A percentile compares a stretch with the other conserved stretches of the same genome.
phyloP scores from a whole-genome alignment of 1,140 invertebrate genomes.

The Macrobrachium rosenbergii region DNA sequence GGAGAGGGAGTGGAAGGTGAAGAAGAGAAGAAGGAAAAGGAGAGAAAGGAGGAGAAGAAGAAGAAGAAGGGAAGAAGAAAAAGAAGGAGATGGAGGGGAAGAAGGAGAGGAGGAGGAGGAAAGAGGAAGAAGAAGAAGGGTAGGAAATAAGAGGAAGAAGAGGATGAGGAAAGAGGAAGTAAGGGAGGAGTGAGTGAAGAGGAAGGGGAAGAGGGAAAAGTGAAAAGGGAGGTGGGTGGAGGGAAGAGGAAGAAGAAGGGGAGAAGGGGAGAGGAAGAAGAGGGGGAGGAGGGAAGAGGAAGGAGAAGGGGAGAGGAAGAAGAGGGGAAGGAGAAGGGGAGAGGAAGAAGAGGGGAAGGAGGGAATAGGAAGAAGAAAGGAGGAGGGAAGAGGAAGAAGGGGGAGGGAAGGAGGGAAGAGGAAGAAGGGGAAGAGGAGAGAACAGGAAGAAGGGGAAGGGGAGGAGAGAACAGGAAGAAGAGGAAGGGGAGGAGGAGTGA shows the following conservation, averaged over 20 bases:
- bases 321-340: too few species aligned
- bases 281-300: too few species aligned
- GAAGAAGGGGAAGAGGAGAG: too few species aligned
- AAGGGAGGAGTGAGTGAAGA: neutral
- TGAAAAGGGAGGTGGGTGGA: neutral
- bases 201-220: neutral
- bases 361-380: too few species aligned
- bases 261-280: too few species aligned
- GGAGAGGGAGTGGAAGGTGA: neutral
- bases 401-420: neutral
- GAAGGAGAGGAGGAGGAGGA: neutral
- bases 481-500: neutral
- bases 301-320: too few species aligned
- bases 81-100: neutral
- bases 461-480: neutral
- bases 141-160: neutral
- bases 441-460: neutral
- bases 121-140: neutral
- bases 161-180: neutral
- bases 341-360: too few species aligned
- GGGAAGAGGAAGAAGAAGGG: too few species aligned
- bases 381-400: neutral
- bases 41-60: neutral
- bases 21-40: neutral
- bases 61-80: neutral